Base-by-base conservation (phyloP, 2,888 invertebrate genomes). In the Beris chalybata region DNA sequence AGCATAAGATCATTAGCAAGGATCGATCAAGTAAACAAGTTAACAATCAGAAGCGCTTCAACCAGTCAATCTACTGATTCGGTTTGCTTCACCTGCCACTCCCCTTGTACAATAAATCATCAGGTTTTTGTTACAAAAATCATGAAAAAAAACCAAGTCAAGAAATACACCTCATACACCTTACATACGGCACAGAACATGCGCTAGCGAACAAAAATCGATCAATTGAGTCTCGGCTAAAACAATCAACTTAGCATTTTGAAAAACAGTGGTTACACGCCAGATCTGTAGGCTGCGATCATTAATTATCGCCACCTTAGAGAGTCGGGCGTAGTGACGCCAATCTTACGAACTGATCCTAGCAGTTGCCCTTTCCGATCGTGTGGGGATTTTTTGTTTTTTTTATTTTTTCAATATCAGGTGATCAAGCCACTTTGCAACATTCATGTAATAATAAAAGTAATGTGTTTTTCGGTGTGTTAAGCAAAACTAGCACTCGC, bases 241-340 rank as follows among this genome's bases (percentile, higher is more conserved):
- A 68, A 68, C 65, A 68, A 68, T 68, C 68, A 66, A 65, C 63
- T 31, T 58, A 56, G 63, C 65, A 57, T 65, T 68, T 66, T 66
- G 65, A 68, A 63, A 66, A 68, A 68, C 68, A 68, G 68, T 68
- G 68, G 68, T 68, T 65, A 63, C 63, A 68, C 50, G 68, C 57
- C 68, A 68, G 65, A 61, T 57, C 48, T 44, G 61, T 48, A 52
- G 68, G 61, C 50, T 63, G 57, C 52, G 50, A 65, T 68, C 68
- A 68, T 68, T 68, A 68, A 68, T 68, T 68, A 65, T 57, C 58
- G 47, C 64, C 61, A 61, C 61, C 52, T 61, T 15, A 22, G 30
- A 61, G 61, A 30, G 22, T 22, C 30, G 13, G 15, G 48, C 9
- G 38, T 32, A n/a, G 32, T 52, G 61, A 61, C 61, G 61, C 50